Base-by-base conservation (phyloP, 2,797 vertebrate genomes). In the Nyctalus aviator region DNA sequence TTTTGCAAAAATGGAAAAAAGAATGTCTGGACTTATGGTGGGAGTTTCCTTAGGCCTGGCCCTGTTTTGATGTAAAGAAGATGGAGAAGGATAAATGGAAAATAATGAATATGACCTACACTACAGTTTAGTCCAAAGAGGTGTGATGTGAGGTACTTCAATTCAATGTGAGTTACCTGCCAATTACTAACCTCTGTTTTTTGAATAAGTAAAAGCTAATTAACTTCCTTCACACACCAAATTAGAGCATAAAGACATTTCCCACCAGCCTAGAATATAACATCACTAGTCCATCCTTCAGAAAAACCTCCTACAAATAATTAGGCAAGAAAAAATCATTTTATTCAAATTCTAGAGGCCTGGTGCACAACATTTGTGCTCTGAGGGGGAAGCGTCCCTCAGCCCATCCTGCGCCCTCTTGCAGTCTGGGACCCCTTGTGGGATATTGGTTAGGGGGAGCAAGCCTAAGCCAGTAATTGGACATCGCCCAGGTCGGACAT, bases 101-200 rank as follows among this genome's bases (percentile, higher is more conserved):
- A 73, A 73, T 69, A 35, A 35, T 17, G 55, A 8, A 37, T 9
- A 78, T 25, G 79, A 32, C 8, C 5, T 59, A 48, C 25, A 57
- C 0, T 46, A 23, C 20, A 32, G 1, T 1, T 50, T 13, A n/a
- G 44, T 27, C n/a, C 17, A 72, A 35, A 10, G 25, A 41, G 18
- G 23, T 9, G 48, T 17, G 8, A 78, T 9, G 48, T 17, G 11
- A 83, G 18, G 23, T 6, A 41, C 27, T 37, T 87, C 59, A 32
- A 15, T 10, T 35, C 18, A 23, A 15, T 84, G 8, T 23, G 46
- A 82, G 10, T 20, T 71, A 41, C 17, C 23, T 72, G 46, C 66
- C 44, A 44, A 35, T 46, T 88, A 8, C 83, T 94, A 62, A 81
- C 30, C 20, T 81, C 68, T 88, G 44, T 84, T 68, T 90, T 87